These are phyloP conservation scores for Ditula angustiorana DNA, from an alignment of 2,888 invertebrate species.

Conservation along the genomic window DNA sequence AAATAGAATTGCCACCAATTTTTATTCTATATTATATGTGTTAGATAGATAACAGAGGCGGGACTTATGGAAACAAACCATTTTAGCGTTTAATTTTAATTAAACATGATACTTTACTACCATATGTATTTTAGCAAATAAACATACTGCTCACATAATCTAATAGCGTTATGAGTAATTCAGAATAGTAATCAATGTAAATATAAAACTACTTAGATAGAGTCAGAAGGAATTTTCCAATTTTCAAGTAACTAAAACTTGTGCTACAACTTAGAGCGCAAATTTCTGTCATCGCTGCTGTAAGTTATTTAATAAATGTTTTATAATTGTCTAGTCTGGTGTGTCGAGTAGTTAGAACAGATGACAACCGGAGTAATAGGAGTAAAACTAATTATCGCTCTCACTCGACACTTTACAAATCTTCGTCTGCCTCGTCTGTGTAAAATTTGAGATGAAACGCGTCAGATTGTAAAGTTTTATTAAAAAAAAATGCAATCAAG, in stretches of 20 bases:
- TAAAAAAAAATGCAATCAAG: no score
- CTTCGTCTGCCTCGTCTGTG: constrained; percentile 6
- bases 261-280: background rate
- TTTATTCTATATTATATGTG: background rate
- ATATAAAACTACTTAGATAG: no score
- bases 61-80: no score
- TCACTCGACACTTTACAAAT: constrained; percentile 28
- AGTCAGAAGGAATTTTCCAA: background rate
- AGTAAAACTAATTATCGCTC: constrained; percentile 33
- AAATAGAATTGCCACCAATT: background rate
- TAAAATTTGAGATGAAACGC: constrained; percentile 9
- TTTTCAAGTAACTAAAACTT: background rate
- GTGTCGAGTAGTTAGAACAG: constrained; percentile 8
- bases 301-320: constrained; percentile 22
- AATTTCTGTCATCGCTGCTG: no score
- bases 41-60: no score
- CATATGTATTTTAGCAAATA: no score
- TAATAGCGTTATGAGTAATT: no score
- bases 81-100: no score
- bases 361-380: constrained; percentile 9
- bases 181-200: no score
- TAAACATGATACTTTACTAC: no score
- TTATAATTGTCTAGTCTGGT: background rate
- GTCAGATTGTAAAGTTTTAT: background rate
- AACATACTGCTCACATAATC: no score